Percentiles rank a stretch among this genome's conserved stretches.
These are phyloP conservation scores for Drosophila seguyi DNA, from an alignment of 1,140 invertebrate genomes.

Conservation along the genomic window DNA sequence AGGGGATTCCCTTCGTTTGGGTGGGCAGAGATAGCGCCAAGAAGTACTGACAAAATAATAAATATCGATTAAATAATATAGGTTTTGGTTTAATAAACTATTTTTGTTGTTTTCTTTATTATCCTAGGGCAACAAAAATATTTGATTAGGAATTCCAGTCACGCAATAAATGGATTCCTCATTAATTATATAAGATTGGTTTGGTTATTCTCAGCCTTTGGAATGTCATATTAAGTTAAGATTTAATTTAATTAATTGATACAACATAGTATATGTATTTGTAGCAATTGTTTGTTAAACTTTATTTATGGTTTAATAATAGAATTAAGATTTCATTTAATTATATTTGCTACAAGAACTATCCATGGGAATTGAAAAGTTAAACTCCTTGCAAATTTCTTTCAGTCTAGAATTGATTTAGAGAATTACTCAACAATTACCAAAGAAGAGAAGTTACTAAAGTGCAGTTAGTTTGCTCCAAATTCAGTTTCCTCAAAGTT, in stretches of 20 bases:
- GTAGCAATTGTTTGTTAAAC: too few relatives aligned
- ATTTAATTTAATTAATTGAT: not conserved
- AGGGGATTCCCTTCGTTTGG: not conserved
- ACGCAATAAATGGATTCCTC: not conserved
- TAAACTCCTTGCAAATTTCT: not conserved
- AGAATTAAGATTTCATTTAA: too few relatives aligned
- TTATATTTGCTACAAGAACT: too few relatives aligned
- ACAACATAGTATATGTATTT: not conserved
- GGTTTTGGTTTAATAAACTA: not conserved
- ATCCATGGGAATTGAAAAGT: too few relatives aligned
- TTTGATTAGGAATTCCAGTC: not conserved
- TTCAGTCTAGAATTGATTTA: constrained; percentile 13
- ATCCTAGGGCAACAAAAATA: constrained; percentile 4
- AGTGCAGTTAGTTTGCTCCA: constrained; percentile 39
- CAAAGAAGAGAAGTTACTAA: constrained; percentile 10
- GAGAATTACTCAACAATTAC: constrained; percentile 1
- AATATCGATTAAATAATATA: constrained; percentile 34
- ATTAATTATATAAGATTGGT: constrained; percentile 4
- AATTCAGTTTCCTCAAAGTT: constrained; percentile 40
- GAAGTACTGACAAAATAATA: constrained; percentile 20
- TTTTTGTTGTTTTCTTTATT: constrained; percentile 6
- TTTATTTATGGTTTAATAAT: not conserved
- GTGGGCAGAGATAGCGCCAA: not conserved
- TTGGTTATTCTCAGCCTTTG: not conserved
- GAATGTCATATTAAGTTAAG: not conserved